Percentiles rank a stretch among this genome's conserved stretches.
phyloP scores from a whole-genome alignment of 2,113 vertebrate species.

The Globicephala melas region DNA sequence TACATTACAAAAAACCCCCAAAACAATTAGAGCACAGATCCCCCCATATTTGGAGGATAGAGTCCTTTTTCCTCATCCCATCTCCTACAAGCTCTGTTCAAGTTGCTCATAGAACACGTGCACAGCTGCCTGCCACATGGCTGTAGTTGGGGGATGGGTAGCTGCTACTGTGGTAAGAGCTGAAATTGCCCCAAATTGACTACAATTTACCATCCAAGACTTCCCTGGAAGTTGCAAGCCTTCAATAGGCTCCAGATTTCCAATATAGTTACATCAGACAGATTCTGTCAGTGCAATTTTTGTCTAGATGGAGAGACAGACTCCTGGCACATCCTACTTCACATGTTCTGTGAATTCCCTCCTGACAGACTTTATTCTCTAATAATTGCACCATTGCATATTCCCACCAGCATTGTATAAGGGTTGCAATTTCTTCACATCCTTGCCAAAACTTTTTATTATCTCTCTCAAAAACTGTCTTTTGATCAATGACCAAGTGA shows the following conservation, averaged over 20 bases:
- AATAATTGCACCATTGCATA: neutral
- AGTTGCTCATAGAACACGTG: neutral
- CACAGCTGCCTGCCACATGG: neutral
- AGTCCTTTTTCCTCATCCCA: neutral
- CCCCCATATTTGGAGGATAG: neutral
- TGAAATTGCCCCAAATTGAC: neutral
- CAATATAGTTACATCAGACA: neutral
- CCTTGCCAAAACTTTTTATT: neutral
- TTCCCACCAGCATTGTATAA: neutral
- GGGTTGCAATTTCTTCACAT: neutral
- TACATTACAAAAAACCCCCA: accelerated
- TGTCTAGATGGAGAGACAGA: neutral
- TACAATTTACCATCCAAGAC: neutral
- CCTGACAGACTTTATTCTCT: neutral
- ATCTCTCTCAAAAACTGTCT: neutral
- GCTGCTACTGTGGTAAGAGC: neutral
- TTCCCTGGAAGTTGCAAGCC: neutral
- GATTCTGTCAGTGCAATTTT: neutral
- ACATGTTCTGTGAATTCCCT: neutral
- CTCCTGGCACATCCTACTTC: neutral
- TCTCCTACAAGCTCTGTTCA: neutral
- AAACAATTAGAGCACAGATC: neutral
- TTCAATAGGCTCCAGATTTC: neutral
- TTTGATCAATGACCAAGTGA: neutral
- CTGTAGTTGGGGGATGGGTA: neutral